These are phyloP conservation scores for Kuschelorhynchus macadamiae DNA, from an alignment of 2,888 invertebrate genomes.

Conservation along the genomic window DNA sequence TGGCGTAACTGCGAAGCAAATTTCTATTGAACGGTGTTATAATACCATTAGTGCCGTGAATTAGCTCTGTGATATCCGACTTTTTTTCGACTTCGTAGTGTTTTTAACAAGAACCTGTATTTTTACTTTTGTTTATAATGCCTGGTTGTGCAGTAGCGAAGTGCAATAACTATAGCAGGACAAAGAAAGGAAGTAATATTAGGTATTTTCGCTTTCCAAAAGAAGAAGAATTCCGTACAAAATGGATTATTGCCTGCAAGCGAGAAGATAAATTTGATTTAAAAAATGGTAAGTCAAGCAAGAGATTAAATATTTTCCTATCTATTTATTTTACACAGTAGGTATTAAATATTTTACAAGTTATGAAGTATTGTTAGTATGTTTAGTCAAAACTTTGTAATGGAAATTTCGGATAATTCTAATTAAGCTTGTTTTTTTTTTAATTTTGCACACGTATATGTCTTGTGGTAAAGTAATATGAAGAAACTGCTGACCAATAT, in stretches of 20 bases:
- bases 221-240: neutral
- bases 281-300: neutral
- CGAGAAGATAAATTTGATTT: too few species aligned
- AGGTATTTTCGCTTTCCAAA: too few species aligned
- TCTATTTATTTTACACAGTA: too few species aligned
- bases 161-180: neutral
- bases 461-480: too few species aligned
- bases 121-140: neutral
- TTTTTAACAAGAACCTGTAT: neutral
- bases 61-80: neutral
- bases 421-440: too few species aligned
- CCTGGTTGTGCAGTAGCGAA: too few species aligned
- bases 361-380: too few species aligned
- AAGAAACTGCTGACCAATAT: too few species aligned
- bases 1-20: neutral
- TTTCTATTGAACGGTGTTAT: neutral
- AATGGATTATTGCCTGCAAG: conserved; percentile 7
- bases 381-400: too few species aligned
- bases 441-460: too few species aligned
- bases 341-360: too few species aligned
- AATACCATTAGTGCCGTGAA: neutral
- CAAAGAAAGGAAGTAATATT: conserved; percentile 1
- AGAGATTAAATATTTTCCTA: neutral
- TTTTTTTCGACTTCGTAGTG: neutral
- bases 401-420: too few species aligned